Conservation (phyloP, 2,888 invertebrate genomes). For the Ellobium chinense region DNA sequence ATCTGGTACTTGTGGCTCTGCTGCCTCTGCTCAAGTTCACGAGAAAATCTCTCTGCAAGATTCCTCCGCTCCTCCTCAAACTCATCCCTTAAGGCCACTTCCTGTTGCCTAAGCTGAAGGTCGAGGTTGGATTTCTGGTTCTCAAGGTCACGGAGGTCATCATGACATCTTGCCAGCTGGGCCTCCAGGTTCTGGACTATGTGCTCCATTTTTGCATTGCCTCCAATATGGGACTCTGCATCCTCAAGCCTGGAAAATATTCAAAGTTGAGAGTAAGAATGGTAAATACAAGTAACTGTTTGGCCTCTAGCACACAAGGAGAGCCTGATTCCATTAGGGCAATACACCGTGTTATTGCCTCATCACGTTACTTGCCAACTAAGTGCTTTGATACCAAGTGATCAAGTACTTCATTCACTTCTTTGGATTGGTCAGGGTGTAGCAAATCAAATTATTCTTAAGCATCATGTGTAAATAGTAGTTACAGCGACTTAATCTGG, state of each 20-base stretch:
- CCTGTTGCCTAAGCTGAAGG: conserved; percentile 50
- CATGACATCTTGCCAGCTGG: conserved; percentile 50
- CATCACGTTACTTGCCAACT: too few relatives aligned
- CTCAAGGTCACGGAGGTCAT: conserved; percentile 51
- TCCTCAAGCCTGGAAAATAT: conserved; percentile 52
- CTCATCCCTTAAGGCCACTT: conserved; percentile 52
- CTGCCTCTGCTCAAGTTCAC: conserved; percentile 39
- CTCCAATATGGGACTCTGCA: conserved; percentile 53
- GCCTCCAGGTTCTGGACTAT: conserved; percentile 48
- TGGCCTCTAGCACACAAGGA: too few relatives aligned
- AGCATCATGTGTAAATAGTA: too few relatives aligned
- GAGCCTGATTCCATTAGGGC: too few relatives aligned
- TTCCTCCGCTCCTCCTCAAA: conserved; percentile 50
- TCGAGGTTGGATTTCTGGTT: conserved; percentile 45
- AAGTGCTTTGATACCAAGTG: too few relatives aligned
- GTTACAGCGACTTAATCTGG: too few relatives aligned
- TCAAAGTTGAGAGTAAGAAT: too few relatives aligned
- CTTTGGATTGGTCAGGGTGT: too few relatives aligned
- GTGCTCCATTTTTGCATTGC: conserved; percentile 49
- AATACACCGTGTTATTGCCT: too few relatives aligned
- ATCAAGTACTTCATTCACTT: too few relatives aligned
- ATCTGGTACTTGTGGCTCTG: conserved; percentile 26
- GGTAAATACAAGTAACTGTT: too few relatives aligned
- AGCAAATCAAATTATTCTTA: too few relatives aligned
- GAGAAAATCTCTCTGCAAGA: conserved; percentile 47